Evolutionary conservation across 2,888 invertebrate species (phyloP), one percentile per base, ranked within the genome.

Genomic region (Mycalesis mineus): DNA sequence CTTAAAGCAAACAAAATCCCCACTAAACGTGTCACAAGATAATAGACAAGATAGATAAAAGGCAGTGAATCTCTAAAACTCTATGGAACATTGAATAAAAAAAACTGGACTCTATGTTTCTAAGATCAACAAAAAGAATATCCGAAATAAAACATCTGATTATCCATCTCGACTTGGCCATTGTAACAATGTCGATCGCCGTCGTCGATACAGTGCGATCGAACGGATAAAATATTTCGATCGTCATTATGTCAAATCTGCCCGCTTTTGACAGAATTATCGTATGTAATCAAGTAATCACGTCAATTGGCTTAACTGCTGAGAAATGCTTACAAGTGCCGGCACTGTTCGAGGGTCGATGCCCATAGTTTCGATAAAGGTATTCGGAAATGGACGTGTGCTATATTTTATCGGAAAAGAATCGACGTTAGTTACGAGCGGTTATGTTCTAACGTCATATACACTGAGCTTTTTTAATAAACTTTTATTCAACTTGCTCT

Each of bases 181-280:
- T 65, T 65, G 68, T 67, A 63, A 41, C 60, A 61, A 49, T 57
- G 64, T 66, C 62, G 70, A 69, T 69, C 59, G 57, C 50, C 60
- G 54, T 57, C 61, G 33, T 60, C 60, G 67, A 68, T 68, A 66
- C 52, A 56, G 41, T 14, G 9, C 55, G 69, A 69, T 69, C 64
- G 58, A 41, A 42, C 56, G 58, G 68, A 67, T 68, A 66, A 68
- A 62, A 68, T 69, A 55, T 65, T 66, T 64, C 61, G 61, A 61
- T 65, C 68, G 68, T 72, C 71, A 68, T 70, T 69, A 71, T 70
- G 69, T 72, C 70, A 65, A 66, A 68, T 67, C 65, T 65, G 68
- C 63, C 61, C 60, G 66, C 65, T 66, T 67, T 68, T 68, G 72
- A 72, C 68, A 65, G 69, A 65, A 69, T 68, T 69, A 69, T 69